Evolutionary conservation across 2,113 vertebrate species (phyloP), one percentile per base, ranked within the genome.

Genomic region (Grantiella picta): DNA sequence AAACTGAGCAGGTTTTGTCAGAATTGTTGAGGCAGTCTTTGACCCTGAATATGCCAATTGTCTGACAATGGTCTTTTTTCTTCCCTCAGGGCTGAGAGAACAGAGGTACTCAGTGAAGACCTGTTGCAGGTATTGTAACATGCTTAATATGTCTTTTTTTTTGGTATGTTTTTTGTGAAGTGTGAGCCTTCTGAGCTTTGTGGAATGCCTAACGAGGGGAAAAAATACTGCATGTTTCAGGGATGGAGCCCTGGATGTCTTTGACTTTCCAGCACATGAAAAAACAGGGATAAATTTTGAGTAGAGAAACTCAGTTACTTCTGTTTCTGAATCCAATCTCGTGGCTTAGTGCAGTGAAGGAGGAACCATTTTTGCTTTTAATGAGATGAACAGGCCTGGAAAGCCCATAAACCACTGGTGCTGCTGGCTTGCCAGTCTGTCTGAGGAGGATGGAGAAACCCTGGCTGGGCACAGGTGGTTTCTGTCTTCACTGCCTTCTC

Each of bases 61-160:
- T 31, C 71, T 96, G 66, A 96, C 87, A 49, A 2, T 80, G 35
- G 11, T 88, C 33, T 95, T 50, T 86, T 85, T 84, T 89, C 61
- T 21, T 90, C 76, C 89, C 90, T 64, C 35, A 99, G 99, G 98
- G 99, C 99, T 35, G 99, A 99, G 98, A 99, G 99, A 97, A 99
- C 99, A 3, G 99, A 99, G 98, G 99, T 99, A 31, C 99, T 99
- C 94, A 99, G 98, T 73, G 99, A 99, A 98, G 99, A 99, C 98
- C 98, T 99, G 82, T 82, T 99, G 81, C 99, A 99, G 99, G 99
- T 99, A 98, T 89, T 72, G 86, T 95, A 53, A 52, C 24, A 12
- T 33, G 4, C 4, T 50, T 79, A 15, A 47, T 83, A 6, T 29
- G 10, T 33, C 1, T 25, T 12, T 10, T 35, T 10, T 36, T 11